Evolutionary conservation across 2,113 vertebrate genomes (phyloP).

Genomic region (Helogale parvula): DNA sequence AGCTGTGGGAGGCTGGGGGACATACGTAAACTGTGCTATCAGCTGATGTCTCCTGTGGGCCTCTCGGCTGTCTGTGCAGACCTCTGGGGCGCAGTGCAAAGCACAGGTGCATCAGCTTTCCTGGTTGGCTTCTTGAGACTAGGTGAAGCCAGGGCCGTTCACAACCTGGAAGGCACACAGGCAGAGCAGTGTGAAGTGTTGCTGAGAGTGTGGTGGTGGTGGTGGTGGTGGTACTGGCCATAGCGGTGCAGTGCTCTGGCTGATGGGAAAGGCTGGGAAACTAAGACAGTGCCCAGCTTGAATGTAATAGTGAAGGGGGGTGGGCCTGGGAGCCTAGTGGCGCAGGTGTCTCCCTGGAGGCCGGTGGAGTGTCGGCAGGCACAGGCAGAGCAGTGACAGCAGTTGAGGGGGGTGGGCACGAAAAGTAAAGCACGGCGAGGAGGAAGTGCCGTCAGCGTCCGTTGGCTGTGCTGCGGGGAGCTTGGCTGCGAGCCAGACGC

Average conservation of each 20-base stretch:
- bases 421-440: neutral
- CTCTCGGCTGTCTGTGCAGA: neutral
- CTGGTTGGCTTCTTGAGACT: neutral
- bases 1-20: neutral
- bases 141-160: neutral
- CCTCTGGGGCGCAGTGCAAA: neutral
- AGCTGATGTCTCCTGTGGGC: neutral
- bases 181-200: neutral
- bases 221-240: neutral
- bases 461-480: neutral
- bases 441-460: neutral
- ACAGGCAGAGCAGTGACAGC: neutral
- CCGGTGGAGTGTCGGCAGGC: neutral
- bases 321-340: rapidly evolving
- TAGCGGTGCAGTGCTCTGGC: neutral
- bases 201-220: neutral
- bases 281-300: neutral
- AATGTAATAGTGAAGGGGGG: neutral
- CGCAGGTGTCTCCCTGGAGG: neutral
- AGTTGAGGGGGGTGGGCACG: neutral
- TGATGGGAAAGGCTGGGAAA: neutral
- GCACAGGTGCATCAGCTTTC: neutral
- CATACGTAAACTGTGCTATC: neutral
- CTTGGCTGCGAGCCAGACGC: conserved; percentile 5
- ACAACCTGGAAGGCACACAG: neutral